Evolutionary conservation across 1,140 invertebrate genomes (phyloP).

Genomic region (Magallana angulata): DNA sequence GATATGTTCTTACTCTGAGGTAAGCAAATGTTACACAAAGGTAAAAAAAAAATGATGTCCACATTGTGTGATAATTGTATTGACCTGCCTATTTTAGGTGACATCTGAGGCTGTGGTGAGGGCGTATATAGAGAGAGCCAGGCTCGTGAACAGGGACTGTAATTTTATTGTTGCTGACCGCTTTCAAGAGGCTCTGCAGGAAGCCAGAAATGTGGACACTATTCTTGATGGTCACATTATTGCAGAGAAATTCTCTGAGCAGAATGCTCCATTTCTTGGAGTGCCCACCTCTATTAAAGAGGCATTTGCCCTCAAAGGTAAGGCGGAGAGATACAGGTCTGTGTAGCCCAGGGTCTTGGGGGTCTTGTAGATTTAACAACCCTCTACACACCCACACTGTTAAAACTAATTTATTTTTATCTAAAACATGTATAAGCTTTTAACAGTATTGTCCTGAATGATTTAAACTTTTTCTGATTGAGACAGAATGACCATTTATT

Average conservation of each 20-base stretch:
- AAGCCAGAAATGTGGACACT: constrained; percentile 73
- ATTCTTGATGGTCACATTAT: constrained; percentile 60
- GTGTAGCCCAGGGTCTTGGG: too few relatives aligned
- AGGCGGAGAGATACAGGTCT: neutral
- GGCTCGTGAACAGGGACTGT: constrained; percentile 71
- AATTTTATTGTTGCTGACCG: constrained; percentile 74
- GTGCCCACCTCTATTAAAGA: constrained; percentile 78
- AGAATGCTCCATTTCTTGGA: constrained; percentile 75
- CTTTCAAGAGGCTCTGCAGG: constrained; percentile 71
- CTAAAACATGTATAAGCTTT: too few relatives aligned
- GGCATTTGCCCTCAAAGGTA: constrained; percentile 76
- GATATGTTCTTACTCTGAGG: too few relatives aligned
- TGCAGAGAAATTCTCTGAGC: constrained; percentile 65
- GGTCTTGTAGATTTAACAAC: too few relatives aligned
- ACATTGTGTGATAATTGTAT: neutral
- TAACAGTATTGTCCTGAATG: too few relatives aligned
- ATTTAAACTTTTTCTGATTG: too few relatives aligned
- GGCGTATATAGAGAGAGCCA: constrained; percentile 71
- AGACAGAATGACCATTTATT: too few relatives aligned
- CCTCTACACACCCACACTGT: too few relatives aligned
- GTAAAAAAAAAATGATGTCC: too few relatives aligned
- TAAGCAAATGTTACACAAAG: too few relatives aligned
- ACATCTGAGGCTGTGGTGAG: constrained; percentile 74
- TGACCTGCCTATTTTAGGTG: constrained; percentile 59
- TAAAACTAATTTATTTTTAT: too few relatives aligned